Base-by-base conservation (phyloP, 2,888 invertebrate genomes). In the Brachyptera risi region DNA sequence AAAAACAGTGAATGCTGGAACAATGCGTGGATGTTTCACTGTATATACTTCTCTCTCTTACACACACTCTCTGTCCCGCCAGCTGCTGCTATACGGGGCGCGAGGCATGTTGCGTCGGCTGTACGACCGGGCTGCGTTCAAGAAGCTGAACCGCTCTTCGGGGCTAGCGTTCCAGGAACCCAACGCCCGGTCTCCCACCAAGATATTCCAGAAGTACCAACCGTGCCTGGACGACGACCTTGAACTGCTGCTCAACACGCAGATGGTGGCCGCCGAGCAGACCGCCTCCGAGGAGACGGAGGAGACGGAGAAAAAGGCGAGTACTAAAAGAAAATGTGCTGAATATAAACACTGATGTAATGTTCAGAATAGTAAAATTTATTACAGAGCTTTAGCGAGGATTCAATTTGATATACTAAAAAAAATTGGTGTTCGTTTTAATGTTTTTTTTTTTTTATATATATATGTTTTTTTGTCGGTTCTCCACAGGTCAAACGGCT, bases 11-110 rank as follows among this genome's bases (percentile, higher is more conserved):
- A 11, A 9, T 9, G 11, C 11, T 35, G n/a, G n/a, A n/a, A n/a
- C n/a, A n/a, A n/a, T n/a, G n/a, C n/a, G n/a, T n/a, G n/a, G n/a
- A n/a, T n/a, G 35, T 35, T 35, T 35, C 11, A 11, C 35, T 35
- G 35, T 35, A 11, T 5, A 9, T 35, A 35, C 11, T 35, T 35
- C 7, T 35, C 11, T 5, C 11, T 11, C 40, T 40, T 40, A 15
- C 15, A 9, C 15, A 47, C 21, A 7, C n/a, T 49, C 1, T 27
- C 5, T 15, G 42, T 21, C 9, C 27, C 11, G 51, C 42, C 60
- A 76, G 73, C 83, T 81, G 67, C 74, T 89, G 24, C 83, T 82
- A 0, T 78, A 82, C 76, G 86, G 89, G 7, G 79, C 85, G 0
- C 78, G 83, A 67, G 80, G 80, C 64, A 85, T 83, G 68, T 72